Base-by-base conservation (phyloP, 2,797 vertebrate genomes). In the Paramormyrops hopkinsi region DNA sequence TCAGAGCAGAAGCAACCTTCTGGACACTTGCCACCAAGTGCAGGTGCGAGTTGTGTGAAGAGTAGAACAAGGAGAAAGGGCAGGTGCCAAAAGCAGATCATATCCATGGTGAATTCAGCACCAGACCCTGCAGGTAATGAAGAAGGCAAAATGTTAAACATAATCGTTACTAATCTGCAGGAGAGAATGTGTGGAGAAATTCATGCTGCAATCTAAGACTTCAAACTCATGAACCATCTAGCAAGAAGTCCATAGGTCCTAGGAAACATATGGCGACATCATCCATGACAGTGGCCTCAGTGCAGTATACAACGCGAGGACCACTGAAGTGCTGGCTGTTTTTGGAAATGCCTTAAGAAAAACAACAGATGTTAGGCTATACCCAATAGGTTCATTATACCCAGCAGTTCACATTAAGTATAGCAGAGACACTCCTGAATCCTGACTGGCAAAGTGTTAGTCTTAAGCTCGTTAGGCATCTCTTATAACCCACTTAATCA, bases 1-100 rank as follows among this genome's bases (percentile, higher is more conserved):
- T 14, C 41, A 0, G 17, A 88, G 94, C 98, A 99, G 87, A 91
- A 85, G 91, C 99, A 99, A 89, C 95, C 95, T 0, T 91, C 41
- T 0, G 98, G 98, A 92, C 98, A 99, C 69, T 96, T 93, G 25
- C 88, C 92, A 19, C 84, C 91, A 90, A 94, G 59, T 88, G 91
- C 41, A 8, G 91, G 33, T 0, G 1, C 25, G 1, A 92, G 91
- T 83, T 93, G 4, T 89, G 95, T 91, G 14, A 97, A 90, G 46
- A 96, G 92, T 3, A 93, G 91, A 91, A 95, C 90, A 62, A 95
- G 91, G 41, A 94, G 22, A 88, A 94, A 84, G 41, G 94, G 37
- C 37, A 94, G n/a, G 88, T 95, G 91, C 88, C 93, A 84, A 44
- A 94, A 37, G 89, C 46, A 91, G 88, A 88, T 44, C 22, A 79